Percentiles rank a stretch among this genome's conserved stretches.
phyloP scores from a whole-genome alignment of 2,113 vertebrate genomes.

The Eolophus roseicapilla region DNA sequence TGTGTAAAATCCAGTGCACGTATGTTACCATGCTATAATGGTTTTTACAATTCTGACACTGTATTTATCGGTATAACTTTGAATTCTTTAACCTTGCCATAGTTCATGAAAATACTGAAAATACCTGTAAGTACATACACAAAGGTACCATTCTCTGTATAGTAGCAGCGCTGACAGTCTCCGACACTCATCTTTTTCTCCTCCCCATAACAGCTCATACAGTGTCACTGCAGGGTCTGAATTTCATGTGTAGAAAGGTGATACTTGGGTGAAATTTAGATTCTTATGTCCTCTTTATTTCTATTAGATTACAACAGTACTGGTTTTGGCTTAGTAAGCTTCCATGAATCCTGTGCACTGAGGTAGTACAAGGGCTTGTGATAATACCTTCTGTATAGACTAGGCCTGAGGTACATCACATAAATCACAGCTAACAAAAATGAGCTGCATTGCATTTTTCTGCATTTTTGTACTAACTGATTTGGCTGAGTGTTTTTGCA shows the following conservation, averaged over 20 bases:
- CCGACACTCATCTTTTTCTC: neutral
- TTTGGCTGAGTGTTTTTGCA: neutral
- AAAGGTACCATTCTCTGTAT: neutral
- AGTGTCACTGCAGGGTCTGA: neutral
- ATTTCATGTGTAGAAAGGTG: neutral
- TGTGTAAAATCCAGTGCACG: neutral
- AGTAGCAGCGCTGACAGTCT: neutral
- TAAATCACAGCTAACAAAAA: neutral
- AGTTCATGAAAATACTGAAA: neutral
- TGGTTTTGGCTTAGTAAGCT: neutral
- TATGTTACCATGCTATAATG: rapidly evolving
- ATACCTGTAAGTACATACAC: neutral
- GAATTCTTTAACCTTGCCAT: neutral
- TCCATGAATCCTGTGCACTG: neutral
- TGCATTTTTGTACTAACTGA: neutral
- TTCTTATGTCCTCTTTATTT: neutral
- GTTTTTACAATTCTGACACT: neutral
- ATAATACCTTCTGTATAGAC: neutral
- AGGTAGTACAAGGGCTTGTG: neutral
- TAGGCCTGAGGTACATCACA: neutral
- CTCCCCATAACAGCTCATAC: neutral
- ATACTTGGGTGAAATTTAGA: neutral
- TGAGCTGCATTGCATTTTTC: neutral
- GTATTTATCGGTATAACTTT: neutral
- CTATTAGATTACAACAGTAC: neutral